These are phyloP conservation scores for Gortyna flavago DNA, from an alignment of 2,888 invertebrate species.

Conservation along the genomic window DNA sequence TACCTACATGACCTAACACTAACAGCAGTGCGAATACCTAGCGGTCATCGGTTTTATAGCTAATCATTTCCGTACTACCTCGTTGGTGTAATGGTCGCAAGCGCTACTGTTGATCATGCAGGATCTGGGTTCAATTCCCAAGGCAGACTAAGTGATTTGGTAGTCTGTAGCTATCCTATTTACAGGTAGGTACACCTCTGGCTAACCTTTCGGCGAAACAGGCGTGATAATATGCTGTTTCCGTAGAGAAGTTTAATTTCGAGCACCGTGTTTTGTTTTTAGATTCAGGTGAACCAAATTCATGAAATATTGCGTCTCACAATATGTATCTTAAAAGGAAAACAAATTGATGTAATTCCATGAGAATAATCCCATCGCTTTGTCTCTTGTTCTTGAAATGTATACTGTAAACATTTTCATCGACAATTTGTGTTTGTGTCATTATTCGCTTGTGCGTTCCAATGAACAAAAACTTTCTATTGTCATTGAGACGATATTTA, in stretches of 20 bases:
- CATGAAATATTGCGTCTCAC: neutral
- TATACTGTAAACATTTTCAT: slow-evolving; percentile 33
- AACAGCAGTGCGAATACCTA: slow-evolving; percentile 17
- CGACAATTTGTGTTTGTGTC: slow-evolving; percentile 14
- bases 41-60: slow-evolving; percentile 25
- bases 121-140: neutral
- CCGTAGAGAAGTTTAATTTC: neutral
- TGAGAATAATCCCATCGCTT: slow-evolving; percentile 29
- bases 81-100: neutral
- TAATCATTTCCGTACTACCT: slow-evolving; percentile 1
- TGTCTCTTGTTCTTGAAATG: slow-evolving; percentile 22
- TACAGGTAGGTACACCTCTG: neutral
- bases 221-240: neutral
- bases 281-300: neutral
- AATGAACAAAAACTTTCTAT: slow-evolving; percentile 2
- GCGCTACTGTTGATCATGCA: neutral
- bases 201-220: neutral
- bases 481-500: slow-evolving; percentile 29
- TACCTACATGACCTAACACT: slow-evolving; percentile 44
- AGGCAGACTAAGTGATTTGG: neutral
- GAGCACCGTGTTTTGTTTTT: neutral
- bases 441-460: neutral
- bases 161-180: neutral
- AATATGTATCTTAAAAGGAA: neutral
- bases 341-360: slow-evolving; percentile 6